Base-by-base conservation (phyloP, 2,888 invertebrate species). In the Onthophagus sagittarius region DNA sequence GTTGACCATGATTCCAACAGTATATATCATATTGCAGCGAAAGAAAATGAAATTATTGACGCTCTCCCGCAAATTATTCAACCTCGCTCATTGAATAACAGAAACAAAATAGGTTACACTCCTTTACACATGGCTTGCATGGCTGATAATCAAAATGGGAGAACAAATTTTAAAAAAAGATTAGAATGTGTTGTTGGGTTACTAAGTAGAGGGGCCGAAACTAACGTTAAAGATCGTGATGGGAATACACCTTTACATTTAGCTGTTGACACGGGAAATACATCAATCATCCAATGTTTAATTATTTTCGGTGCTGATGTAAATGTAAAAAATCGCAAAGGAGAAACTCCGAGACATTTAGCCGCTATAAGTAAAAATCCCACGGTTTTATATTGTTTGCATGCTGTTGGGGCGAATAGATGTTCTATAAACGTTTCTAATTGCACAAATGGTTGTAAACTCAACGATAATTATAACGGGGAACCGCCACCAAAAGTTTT, bases 211-310 rank as follows among this genome's bases (percentile, higher is more conserved):
- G 91, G 92, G 80, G 94, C 94, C 0, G 89, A 92, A 77, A 88
- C 91, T 0, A 93, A 95, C 79, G 14, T 92, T 11, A 86, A 88
- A 0, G 96, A 97, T 81, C 88, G 89, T 4, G 92, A 95, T 75
- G 96, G 96, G 0, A 94, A 97, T 79, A 93, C 95, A 0, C 92
- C 97, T 0, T 85, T 98, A 5, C 98, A 98, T 85, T 85, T 95
- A 74, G 96, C 97, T 0, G 92, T 95, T 0, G 90, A 90, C 79
- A 88, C 90, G 79, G 88, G 89, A 23, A 87, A 89, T 80, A 91
- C 95, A 71, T 69, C 74, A 23, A 75, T 75, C 11, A 90, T 94
- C 0, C 93, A 96, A 83, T 92, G 93, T 6, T 85, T 97, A 62
- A 89, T 97, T 1, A 93, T 95, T 0, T 98, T 98, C 82, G 96